Evolutionary conservation across 2,797 vertebrate genomes (phyloP).

Genomic region (Apogon talboti): DNA sequence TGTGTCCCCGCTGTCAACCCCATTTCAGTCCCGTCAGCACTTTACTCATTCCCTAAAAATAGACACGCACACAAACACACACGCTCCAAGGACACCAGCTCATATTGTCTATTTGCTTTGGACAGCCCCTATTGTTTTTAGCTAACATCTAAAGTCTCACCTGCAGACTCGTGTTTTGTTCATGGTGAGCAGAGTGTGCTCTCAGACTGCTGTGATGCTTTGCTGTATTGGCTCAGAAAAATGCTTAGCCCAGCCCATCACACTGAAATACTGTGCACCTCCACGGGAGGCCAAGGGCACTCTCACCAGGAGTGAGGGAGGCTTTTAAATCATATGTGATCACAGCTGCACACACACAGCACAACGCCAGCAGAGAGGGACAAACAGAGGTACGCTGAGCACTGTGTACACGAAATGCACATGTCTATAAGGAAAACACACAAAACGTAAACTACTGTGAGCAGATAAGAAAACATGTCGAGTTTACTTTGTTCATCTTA

Average conservation of each 20-base stretch:
- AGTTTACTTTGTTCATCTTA: neutral
- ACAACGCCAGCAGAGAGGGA: neutral
- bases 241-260: constrained; percentile 64
- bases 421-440: neutral
- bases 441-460: neutral
- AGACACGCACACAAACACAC: constrained; percentile 36
- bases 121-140: constrained; percentile 18
- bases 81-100: constrained; percentile 11
- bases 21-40: constrained; percentile 57
- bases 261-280: constrained; percentile 66
- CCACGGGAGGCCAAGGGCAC: constrained; percentile 68
- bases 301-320: constrained; percentile 43
- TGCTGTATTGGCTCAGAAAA: constrained; percentile 56
- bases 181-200: constrained; percentile 2
- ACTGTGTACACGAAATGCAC: neutral
- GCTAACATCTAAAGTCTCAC: constrained; percentile 27
- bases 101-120: constrained; percentile 14
- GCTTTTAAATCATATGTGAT: constrained; percentile 68
- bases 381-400: neutral
- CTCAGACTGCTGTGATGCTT: constrained; percentile 24
- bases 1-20: constrained; percentile 58
- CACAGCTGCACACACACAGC: constrained; percentile 2
- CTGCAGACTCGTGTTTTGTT: constrained; percentile 28
- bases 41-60: constrained; percentile 69
- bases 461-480: neutral